A percentile compares a stretch with the other conserved stretches of the same genome.
Conservation (phyloP, 2,888 invertebrate species). For the Platerodrilus igneus region DNA sequence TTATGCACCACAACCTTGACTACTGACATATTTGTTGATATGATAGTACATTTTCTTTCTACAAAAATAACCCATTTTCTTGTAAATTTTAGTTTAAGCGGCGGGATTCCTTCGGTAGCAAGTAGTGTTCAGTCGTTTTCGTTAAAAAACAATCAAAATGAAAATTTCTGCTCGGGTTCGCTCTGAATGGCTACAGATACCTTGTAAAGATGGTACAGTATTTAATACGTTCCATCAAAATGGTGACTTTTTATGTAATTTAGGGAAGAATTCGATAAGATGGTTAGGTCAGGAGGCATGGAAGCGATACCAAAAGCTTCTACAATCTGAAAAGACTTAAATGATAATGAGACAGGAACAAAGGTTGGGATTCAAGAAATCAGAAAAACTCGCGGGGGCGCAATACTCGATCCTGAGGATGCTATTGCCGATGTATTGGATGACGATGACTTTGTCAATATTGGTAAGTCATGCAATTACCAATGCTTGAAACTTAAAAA, state of each 20-base stretch:
- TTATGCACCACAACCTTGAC: too few relatives aligned
- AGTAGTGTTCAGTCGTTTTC: too few relatives aligned
- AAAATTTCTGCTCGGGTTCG: conserved; percentile 53
- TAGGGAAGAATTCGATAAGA: conserved; percentile 45
- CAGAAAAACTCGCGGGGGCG: conserved; percentile 55
- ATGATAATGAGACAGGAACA: conserved; percentile 28
- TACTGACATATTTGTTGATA: too few relatives aligned
- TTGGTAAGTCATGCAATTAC: conserved; percentile 47
- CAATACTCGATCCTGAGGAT: conserved; percentile 56
- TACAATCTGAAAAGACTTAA: conserved; percentile 18
- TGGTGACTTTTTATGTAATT: neutral
- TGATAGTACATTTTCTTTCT: too few relatives aligned
- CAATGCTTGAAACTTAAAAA: neutral
- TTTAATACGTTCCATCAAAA: conserved; percentile 1
- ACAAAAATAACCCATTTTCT: too few relatives aligned
- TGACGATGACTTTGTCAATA: conserved; percentile 58
- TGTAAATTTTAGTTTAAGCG: too few relatives aligned
- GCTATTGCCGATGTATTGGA: conserved; percentile 52
- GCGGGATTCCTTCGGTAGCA: too few relatives aligned
- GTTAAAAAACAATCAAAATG: too few relatives aligned
- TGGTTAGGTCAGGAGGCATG: conserved; percentile 55
- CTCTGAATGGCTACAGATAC: conserved; percentile 57
- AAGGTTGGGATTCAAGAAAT: conserved; percentile 47
- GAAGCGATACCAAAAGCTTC: conserved; percentile 46
- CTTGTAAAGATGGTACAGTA: conserved; percentile 49